These are phyloP conservation scores for Amiota mariae DNA, from an alignment of 2,888 invertebrate species.

Conservation along the genomic window DNA sequence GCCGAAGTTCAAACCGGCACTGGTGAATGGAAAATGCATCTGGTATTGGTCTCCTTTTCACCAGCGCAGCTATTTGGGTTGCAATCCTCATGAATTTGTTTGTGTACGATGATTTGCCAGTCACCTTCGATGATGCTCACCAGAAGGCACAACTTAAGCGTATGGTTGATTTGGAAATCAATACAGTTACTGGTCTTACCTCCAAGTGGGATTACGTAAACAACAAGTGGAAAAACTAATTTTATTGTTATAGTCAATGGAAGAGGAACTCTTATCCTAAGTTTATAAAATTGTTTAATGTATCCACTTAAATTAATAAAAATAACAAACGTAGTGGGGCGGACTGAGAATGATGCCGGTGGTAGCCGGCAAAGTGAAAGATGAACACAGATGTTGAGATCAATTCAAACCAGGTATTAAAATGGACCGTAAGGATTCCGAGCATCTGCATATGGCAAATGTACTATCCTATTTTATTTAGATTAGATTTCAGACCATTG, in stretches of 20 bases:
- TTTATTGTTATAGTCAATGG: background rate
- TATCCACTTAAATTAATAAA: no score
- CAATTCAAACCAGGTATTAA: no score
- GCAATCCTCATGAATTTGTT: constrained; percentile 67
- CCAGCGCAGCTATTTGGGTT: constrained; percentile 63
- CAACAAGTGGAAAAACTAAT: constrained; percentile 86
- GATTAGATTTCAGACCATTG: no score
- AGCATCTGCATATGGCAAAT: no score
- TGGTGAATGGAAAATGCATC: constrained; percentile 72
- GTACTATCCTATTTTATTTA: no score
- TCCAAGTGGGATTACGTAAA: constrained; percentile 95
- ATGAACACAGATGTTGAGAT: no score
- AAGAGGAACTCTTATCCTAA: no score
- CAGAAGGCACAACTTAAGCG: constrained; percentile 86
- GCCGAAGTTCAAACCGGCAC: constrained; percentile 83
- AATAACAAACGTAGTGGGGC: no score
- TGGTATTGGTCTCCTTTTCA: constrained; percentile 76
- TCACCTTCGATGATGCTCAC: constrained; percentile 82
- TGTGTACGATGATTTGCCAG: constrained; percentile 80
- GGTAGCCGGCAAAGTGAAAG: no score
- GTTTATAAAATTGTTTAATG: no score
- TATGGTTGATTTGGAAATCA: constrained; percentile 84
- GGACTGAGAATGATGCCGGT: no score
- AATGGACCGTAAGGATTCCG: no score
- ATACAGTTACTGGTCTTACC: constrained; percentile 86